Evolutionary conservation across 2,888 invertebrate species (phyloP), one percentile per base, ranked within the genome.

Genomic region (Oscheius onirici): DNA sequence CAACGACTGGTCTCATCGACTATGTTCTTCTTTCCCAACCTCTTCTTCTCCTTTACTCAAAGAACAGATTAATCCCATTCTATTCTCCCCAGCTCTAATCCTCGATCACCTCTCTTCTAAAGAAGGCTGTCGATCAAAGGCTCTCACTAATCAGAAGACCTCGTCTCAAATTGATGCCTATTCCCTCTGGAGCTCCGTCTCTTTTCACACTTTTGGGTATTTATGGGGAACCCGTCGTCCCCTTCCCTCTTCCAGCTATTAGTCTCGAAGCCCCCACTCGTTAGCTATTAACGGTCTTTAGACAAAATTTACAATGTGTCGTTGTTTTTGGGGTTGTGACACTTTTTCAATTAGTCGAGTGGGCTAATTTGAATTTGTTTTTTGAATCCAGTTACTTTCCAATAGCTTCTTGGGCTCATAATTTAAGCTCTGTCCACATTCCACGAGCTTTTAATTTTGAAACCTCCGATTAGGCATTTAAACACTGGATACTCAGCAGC

Each of bases 231-330:
- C 41, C 54, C 52, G 28, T 41, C 44, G n/a, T 51, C 66, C 60
- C 54, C 71, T 67, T 55, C 55, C 44, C 20, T 41, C 65, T 65
- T 60, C 46, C 46, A 17, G 26, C 22, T 11, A 26, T 41, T 55
- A 34, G 13, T 57, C 6, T 34, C n/a, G n/a, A 8, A 34, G 34
- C 34, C 34, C 34, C 34, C n/a, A n/a, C 8, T 34, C 34, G 34
- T 34, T 34, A 34, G 34, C 34, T 34, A 34, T 34, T 34, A 34
- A 34, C 34, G 34, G 34, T 8, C n/a, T n/a, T n/a, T 34, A 8
- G 34, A 3, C 8, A 34, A 34, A 34, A 6, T 34, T 34, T 3
- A 34, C 34, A 34, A 34, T 34, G 8, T 3, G 5, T 34, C 1
- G 17, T 57, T 57, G 20, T 68, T 52, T 17, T 24, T 3, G 52